A percentile compares a stretch with the other conserved stretches of the same genome.
Evolutionary conservation across 2,797 vertebrate genomes (phyloP).

Genomic region (Anguilla pacifica): DNA sequence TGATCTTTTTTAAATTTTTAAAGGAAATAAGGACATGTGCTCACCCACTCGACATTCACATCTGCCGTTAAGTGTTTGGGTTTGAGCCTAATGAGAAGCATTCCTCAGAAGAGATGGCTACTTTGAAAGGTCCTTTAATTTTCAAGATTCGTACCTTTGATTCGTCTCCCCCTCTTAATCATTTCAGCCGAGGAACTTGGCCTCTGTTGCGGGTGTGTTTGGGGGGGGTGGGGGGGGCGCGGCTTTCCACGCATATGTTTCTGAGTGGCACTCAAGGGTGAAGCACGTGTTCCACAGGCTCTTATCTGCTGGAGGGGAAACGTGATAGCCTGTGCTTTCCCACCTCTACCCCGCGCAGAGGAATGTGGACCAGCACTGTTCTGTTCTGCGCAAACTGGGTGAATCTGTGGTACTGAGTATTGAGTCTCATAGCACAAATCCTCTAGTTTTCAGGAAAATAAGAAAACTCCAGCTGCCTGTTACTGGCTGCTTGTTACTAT

Average conservation of each 20-base stretch:
- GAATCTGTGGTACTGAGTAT: background rate
- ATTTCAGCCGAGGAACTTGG: slow-evolving; percentile 7
- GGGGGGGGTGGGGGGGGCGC: background rate
- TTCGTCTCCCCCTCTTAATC: slow-evolving; percentile 26
- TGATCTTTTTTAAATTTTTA: slow-evolving; percentile 28
- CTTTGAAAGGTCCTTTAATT: slow-evolving; percentile 35
- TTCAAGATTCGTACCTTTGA: slow-evolving; percentile 23
- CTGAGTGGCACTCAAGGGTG: background rate
- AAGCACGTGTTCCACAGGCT: background rate
- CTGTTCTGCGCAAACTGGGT: background rate
- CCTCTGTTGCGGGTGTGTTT: background rate
- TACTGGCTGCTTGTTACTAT: background rate
- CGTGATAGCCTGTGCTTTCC: background rate
- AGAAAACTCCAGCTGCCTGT: background rate
- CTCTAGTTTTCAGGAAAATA: background rate
- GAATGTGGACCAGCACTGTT: background rate
- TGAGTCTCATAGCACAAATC: background rate
- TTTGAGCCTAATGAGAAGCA: slow-evolving; percentile 31
- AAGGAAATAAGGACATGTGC: slow-evolving; percentile 32
- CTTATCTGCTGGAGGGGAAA: slow-evolving; percentile 1
- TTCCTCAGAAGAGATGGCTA: slow-evolving; percentile 18
- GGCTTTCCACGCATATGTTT: slow-evolving; percentile 10
- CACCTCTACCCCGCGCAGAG: background rate
- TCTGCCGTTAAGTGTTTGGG: slow-evolving; percentile 25
- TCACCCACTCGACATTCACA: slow-evolving; percentile 30